Evolutionary conservation across 2,113 vertebrate species (phyloP).

Genomic region (Nerophis ophidion): DNA sequence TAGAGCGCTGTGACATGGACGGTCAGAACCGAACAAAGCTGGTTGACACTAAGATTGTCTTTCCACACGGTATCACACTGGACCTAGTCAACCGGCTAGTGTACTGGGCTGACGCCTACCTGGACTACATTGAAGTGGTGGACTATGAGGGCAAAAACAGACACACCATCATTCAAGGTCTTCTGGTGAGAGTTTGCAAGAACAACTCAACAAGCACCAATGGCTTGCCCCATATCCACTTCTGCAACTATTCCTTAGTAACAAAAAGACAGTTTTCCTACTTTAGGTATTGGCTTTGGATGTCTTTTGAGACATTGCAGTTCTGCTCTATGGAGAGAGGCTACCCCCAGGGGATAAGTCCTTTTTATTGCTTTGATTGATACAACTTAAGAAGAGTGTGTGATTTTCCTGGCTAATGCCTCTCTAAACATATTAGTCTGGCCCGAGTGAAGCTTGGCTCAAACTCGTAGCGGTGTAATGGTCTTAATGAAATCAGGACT

Average conservation of each 20-base stretch:
- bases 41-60: conserved; percentile 98
- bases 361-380: conserved; percentile 48
- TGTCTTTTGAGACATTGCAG: conserved; percentile 6
- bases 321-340: conserved; percentile 19
- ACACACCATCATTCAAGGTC: conserved; percentile 96
- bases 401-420: conserved; percentile 37
- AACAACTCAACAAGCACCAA: not conserved
- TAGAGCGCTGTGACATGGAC: conserved; percentile 96
- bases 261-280: conserved; percentile 22
- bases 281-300: conserved; percentile 17
- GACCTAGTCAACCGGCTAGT: conserved; percentile 92
- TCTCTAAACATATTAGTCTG: conserved; percentile 54
- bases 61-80: conserved; percentile 91
- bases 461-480: conserved; percentile 47
- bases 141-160: conserved; percentile 96
- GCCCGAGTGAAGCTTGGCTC: conserved; percentile 26
- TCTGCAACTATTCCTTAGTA: conserved; percentile 27
- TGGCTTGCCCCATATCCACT: conserved; percentile 13
- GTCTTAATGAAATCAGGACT: conserved; percentile 58
- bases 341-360: conserved; percentile 1
- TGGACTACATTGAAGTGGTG: conserved; percentile 97
- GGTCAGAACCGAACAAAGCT: conserved; percentile 96
- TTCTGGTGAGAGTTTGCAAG: conserved; percentile 78
- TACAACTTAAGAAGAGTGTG: conserved; percentile 9
- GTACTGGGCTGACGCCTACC: conserved; percentile 96